A percentile compares a stretch with the other conserved stretches of the same genome.
These are phyloP conservation scores for Campoplex nolae DNA, from an alignment of 2,888 invertebrate species.

Conservation along the genomic window DNA sequence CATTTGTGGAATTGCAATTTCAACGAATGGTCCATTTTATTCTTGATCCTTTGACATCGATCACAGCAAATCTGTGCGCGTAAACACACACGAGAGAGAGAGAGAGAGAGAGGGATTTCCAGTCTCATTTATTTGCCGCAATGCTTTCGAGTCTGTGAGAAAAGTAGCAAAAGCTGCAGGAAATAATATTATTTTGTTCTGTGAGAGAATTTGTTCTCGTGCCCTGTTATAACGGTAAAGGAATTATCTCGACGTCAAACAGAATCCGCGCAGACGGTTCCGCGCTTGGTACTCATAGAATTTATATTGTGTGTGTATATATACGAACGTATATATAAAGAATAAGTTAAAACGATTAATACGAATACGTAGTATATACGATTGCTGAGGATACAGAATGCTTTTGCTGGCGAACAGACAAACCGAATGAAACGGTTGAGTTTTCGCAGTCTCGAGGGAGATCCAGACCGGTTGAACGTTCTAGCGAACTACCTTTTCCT, in stretches of 20 bases:
- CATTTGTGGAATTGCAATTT: background rate
- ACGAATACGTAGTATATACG: conserved; percentile 19
- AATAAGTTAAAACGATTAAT: conserved; percentile 25
- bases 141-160: conserved; percentile 22
- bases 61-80: background rate
- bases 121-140: background rate
- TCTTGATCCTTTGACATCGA: background rate
- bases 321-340: conserved; percentile 11
- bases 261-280: conserved; percentile 51
- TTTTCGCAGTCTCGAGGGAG: conserved; percentile 66
- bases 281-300: conserved; percentile 31
- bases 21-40: background rate
- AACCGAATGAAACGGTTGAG: conserved; percentile 50
- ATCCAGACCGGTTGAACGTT: conserved; percentile 65
- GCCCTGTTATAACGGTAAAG: conserved; percentile 56
- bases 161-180: conserved; percentile 16
- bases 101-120: background rate
- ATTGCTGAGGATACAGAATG: conserved; percentile 40
- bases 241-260: conserved; percentile 60
- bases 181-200: conserved; percentile 32
- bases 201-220: conserved; percentile 21
- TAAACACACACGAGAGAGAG: background rate
- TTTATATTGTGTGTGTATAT: background rate
- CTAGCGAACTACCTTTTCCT: conserved; percentile 52
- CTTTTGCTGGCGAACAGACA: conserved; percentile 45